Percentiles rank a stretch among this genome's conserved stretches.
Evolutionary conservation across 2,888 invertebrate genomes (phyloP).

Genomic region (Hirtodrosophila alboralis): DNA sequence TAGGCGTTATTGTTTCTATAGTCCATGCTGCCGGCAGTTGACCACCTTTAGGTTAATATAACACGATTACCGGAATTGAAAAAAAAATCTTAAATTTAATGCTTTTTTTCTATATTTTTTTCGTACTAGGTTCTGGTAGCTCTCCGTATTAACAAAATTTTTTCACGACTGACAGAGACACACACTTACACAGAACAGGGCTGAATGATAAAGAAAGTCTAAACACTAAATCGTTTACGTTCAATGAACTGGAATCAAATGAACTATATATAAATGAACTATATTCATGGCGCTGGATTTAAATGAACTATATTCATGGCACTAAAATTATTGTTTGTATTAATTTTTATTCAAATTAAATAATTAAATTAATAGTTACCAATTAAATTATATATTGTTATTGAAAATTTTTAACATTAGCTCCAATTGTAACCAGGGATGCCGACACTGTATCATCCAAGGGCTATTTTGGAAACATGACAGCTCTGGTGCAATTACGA

Average conservation of each 20-base stretch:
- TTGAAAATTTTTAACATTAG: too few species aligned
- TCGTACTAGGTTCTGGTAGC: conserved; percentile 6
- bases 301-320: too few species aligned
- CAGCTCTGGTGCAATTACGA: too few species aligned
- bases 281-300: too few species aligned
- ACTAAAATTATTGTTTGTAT: too few species aligned
- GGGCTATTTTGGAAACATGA: too few species aligned
- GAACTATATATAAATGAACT: too few species aligned
- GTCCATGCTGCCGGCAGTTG: conserved; percentile 47
- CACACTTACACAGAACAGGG: conserved; percentile 18
- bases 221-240: background rate
- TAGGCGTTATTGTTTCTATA: conserved; percentile 58
- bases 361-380: too few species aligned
- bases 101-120: background rate
- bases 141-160: conserved; percentile 38
- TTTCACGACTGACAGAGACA: conserved; percentile 48
- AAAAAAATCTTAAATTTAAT: conserved; percentile 5
- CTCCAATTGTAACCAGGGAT: too few species aligned
- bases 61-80: background rate
- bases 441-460: too few species aligned
- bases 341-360: too few species aligned
- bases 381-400: too few species aligned
- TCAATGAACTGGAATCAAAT: background rate
- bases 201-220: conserved; percentile 6
- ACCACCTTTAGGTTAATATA: conserved; percentile 5